A percentile compares a stretch with the other conserved stretches of the same genome.
phyloP scores from a whole-genome alignment of 2,113 vertebrate species.

The Neolamprologus fasciatus region DNA sequence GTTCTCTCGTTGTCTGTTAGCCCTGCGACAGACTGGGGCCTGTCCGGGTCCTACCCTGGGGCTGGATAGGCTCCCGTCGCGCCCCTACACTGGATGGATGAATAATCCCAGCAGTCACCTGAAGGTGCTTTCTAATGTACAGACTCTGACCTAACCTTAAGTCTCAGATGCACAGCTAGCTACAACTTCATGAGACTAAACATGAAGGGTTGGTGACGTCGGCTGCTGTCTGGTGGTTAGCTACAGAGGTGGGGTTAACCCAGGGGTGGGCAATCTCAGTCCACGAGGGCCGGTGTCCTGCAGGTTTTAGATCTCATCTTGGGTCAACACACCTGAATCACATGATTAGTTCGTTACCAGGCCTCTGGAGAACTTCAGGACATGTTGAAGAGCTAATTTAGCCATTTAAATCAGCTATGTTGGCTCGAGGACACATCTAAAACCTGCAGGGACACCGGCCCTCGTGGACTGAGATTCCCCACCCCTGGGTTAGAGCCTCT shows the following conservation, averaged over 20 bases:
- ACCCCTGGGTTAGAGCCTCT: neutral
- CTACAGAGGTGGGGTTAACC: neutral
- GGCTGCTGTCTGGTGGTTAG: neutral
- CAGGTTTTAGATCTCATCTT: no score
- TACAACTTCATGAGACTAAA: neutral
- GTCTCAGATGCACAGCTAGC: neutral
- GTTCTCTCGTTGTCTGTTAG: neutral
- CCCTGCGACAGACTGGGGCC: neutral
- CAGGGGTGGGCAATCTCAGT: no score
- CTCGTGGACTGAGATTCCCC: no score
- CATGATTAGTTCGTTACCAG: no score
- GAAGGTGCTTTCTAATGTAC: neutral
- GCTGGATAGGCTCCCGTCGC: neutral
- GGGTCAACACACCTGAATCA: no score
- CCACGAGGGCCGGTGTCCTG: no score
- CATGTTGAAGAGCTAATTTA: no score
- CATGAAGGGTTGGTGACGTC: neutral
- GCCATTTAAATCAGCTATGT: no score
- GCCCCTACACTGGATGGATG: neutral
- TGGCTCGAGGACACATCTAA: no score
- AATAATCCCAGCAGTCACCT: neutral
- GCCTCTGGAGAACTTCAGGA: no score
- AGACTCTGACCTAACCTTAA: neutral
- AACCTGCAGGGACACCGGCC: no score
- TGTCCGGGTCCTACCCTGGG: neutral